A percentile compares a stretch with the other conserved stretches of the same genome.
These are phyloP conservation scores for Platygyra sinensis DNA, from an alignment of 64 coral and sea anemone genomes.

Conservation along the genomic window DNA sequence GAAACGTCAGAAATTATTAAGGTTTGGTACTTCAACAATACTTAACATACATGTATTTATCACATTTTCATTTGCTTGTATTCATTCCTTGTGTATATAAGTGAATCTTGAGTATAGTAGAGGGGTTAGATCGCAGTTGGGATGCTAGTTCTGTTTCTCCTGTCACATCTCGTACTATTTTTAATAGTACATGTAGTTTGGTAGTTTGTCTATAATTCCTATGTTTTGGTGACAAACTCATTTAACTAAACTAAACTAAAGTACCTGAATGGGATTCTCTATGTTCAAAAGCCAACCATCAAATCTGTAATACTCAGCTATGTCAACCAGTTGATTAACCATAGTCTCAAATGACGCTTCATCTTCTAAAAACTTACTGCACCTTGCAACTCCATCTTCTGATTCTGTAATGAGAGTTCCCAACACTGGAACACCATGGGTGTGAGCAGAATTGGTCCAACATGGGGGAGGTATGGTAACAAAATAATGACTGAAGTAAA, in stretches of 20 bases:
- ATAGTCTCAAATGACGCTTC: conserved; percentile 44
- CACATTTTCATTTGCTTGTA: too few species aligned
- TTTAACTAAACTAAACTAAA: background rate
- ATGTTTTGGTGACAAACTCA: too few species aligned
- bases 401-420: conserved; percentile 95
- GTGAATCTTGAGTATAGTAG: too few species aligned
- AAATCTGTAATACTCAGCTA: conserved; percentile 97
- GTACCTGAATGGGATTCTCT: conserved; percentile 98
- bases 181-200: too few species aligned
- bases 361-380: conserved; percentile 74
- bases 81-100: too few species aligned
- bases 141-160: too few species aligned
- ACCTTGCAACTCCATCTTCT: conserved; percentile 77
- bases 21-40: too few species aligned
- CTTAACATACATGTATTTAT: too few species aligned
- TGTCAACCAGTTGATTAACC: conserved; percentile 83
- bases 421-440: conserved; percentile 87
- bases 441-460: conserved; percentile 99
- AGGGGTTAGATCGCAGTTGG: too few species aligned
- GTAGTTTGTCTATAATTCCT: too few species aligned
- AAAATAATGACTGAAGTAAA: conserved; percentile 99
- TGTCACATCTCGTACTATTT: too few species aligned
- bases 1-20: too few species aligned
- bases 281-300: conserved; percentile 98
- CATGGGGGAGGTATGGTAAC: conserved; percentile 91